Evolutionary conservation across 2,113 vertebrate genomes (phyloP), one percentile per base, ranked within the genome.

Genomic region (Menidia beryllina): DNA sequence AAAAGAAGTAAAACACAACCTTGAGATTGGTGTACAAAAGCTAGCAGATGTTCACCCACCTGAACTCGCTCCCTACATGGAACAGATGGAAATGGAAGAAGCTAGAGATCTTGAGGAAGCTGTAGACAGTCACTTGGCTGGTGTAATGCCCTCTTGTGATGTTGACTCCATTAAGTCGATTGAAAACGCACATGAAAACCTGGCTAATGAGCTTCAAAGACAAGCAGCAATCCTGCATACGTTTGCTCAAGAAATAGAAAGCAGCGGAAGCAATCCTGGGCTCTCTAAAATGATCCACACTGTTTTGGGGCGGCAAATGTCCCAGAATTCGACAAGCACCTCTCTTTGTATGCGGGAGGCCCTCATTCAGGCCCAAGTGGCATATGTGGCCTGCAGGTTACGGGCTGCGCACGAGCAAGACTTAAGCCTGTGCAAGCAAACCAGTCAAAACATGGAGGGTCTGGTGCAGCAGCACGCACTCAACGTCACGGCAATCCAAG

Each of bases 331-430:
- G 1, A 86, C 91, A 12, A 91, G 87, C 13, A 94, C 93, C 25
- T 94, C 95, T 1, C 59, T 95, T 49, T 91, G 96, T 45, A 94
- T 98, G 82, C 95, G 95, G 0, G 96, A 98, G 30, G 96, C 96
- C 1, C 91, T 98, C 1, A 89, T 95, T 59, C 97, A 98, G 87
- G 95, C 96, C 57, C 97, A 99, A 73, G 94, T 98, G 43, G 96
- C 95, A 10, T 98, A 97, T 0, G 90, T 96, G 0, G 94, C 96
- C 6, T 98, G 96, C 86, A 94, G 90, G 81, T 90, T 97, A 47
- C 93, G 90, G 4, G 90, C 94, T 24, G 91, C 94, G 64, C 95
- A 95, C 0, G 91, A 96, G 20, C 94, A 91, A 57, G 94, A 97
- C 72, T 60, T 96, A 56, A 89, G 81, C 23, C 85, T 92, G 54